Percentiles rank a stretch among this genome's conserved stretches.
Evolutionary conservation across 2,888 invertebrate genomes (phyloP).

Genomic region (Erebia palarica): DNA sequence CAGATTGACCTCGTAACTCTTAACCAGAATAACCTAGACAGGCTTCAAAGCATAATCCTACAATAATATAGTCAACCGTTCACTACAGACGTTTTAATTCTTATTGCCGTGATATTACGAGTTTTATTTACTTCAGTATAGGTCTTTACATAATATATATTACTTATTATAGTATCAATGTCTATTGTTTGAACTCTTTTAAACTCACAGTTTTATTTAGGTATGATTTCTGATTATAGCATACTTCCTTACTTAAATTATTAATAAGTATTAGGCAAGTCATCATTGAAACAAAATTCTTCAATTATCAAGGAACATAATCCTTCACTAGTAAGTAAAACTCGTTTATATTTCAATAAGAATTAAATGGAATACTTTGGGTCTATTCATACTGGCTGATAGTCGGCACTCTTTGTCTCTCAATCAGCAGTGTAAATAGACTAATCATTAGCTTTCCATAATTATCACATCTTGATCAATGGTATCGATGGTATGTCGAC

Average conservation of each 20-base stretch:
- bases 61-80: slow-evolving; percentile 50
- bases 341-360: slow-evolving; percentile 34
- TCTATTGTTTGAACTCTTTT: too few relatives aligned
- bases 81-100: slow-evolving; percentile 48
- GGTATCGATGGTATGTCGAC: slow-evolving; percentile 26
- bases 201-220: neutral
- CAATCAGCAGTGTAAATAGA: slow-evolving; percentile 37
- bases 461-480: slow-evolving; percentile 32
- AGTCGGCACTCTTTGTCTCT: neutral
- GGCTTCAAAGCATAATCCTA: slow-evolving; percentile 77
- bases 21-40: slow-evolving; percentile 77
- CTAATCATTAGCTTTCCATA: slow-evolving; percentile 44
- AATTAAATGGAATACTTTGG: slow-evolving; percentile 34
- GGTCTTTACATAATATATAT: neutral
- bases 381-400: slow-evolving; percentile 29
- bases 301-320: neutral
- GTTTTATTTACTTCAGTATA: slow-evolving; percentile 8
- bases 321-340: slow-evolving; percentile 1
- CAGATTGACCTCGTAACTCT: slow-evolving; percentile 69
- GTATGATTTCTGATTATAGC: neutral
- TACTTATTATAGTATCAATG: neutral
- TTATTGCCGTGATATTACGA: slow-evolving; percentile 50
- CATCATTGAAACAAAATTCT: neutral
- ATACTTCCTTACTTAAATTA: too few relatives aligned
- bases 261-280: neutral